A percentile compares a stretch with the other conserved stretches of the same genome.
Conservation (phyloP, 1,140 invertebrate genomes). For the Liolophura sinensis region DNA sequence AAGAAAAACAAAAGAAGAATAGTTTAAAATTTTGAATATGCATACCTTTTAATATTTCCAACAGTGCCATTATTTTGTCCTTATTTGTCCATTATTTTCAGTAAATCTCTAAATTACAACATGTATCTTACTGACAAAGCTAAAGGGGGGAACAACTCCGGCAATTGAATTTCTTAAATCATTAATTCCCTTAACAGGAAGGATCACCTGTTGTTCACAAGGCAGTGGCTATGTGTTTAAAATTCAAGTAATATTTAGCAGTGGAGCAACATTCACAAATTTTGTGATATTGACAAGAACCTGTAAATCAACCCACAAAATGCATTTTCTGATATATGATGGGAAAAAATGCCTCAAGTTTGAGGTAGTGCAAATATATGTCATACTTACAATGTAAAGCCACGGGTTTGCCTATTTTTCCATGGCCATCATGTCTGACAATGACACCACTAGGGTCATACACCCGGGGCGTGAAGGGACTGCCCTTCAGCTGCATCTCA, state of each 20-base stretch:
- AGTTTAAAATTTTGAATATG: background rate
- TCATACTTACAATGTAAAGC: conserved; percentile 85
- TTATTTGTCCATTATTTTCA: no score
- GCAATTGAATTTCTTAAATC: no score
- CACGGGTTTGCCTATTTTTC: conserved; percentile 87
- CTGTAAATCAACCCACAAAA: background rate
- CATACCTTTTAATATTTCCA: background rate
- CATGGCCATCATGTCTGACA: conserved; percentile 87
- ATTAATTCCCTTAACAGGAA: no score
- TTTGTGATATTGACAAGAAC: no score
- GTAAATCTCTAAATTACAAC: no score
- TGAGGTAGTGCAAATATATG: background rate
- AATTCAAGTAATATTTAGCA: no score
- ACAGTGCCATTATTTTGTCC: background rate
- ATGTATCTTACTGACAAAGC: no score
- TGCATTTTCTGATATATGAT: background rate
- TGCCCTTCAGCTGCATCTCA: conserved; percentile 85
- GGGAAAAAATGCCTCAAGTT: background rate
- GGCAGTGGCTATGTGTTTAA: no score
- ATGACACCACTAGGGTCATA: conserved; percentile 91
- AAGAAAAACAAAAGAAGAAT: background rate
- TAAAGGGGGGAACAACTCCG: no score
- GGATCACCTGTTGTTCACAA: no score
- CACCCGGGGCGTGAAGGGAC: conserved; percentile 92
- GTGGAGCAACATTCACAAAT: no score